These are phyloP conservation scores for Epinephelus moara DNA, from an alignment of 2,113 vertebrate genomes.

Conservation along the genomic window DNA sequence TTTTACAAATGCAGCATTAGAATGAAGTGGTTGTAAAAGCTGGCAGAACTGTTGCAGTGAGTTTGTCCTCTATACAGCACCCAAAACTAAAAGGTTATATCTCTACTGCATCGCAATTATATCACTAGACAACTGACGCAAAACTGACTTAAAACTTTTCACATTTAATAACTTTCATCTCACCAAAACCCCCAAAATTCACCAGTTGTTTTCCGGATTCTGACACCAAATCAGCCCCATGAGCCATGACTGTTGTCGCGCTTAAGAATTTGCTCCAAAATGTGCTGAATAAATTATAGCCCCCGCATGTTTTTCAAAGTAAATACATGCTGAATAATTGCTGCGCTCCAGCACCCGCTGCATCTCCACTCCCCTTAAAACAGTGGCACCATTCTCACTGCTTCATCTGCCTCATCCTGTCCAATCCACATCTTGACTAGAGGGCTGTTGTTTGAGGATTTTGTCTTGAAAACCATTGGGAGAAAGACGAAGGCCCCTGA, in stretches of 20 bases:
- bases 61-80: not conserved
- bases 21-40: not conserved
- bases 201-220: not conserved
- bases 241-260: conserved; percentile 24
- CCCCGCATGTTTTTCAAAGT: conserved; percentile 63
- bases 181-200: not conserved
- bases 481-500: conserved; percentile 57
- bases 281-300: conserved; percentile 67
- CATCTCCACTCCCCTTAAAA: conserved; percentile 46
- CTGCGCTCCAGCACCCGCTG: conserved; percentile 36
- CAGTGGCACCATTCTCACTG: conserved; percentile 4
- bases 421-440: conserved; percentile 37
- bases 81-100: not conserved
- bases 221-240: conserved; percentile 17
- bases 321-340: conserved; percentile 72
- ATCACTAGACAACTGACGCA: not conserved
- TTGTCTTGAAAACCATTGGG: conserved; percentile 48
- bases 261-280: conserved; percentile 43
- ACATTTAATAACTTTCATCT: not conserved
- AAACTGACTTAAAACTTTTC: not conserved
- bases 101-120: not conserved
- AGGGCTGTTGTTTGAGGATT: conserved; percentile 54
- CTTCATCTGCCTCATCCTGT: conserved; percentile 41
- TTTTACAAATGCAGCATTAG: not conserved
- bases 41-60: not conserved